Conservation (phyloP, 2,888 invertebrate genomes). For the Ditula angustiorana region DNA sequence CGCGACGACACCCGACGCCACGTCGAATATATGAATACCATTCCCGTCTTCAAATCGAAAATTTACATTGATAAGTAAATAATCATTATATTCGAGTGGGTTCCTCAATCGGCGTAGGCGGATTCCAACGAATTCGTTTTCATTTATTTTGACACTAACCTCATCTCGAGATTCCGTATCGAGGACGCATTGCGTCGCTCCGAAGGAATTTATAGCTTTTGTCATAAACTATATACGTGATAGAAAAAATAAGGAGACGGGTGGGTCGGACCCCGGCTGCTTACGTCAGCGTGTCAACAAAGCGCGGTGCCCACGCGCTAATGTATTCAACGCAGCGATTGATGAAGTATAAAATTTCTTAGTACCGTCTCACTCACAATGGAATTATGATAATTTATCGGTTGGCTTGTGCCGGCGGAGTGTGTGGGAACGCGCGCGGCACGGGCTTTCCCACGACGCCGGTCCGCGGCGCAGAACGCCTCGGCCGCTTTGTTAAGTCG, state of each 20-base stretch:
- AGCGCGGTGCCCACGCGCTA: slow-evolving; percentile 81
- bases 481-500: slow-evolving; percentile 49
- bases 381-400: slow-evolving; percentile 86
- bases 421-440: slow-evolving; percentile 86
- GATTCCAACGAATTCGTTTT: slow-evolving; percentile 43
- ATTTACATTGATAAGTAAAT: slow-evolving; percentile 37
- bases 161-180: slow-evolving; percentile 48
- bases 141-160: slow-evolving; percentile 55
- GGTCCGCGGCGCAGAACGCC: slow-evolving; percentile 65
- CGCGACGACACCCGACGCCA: slow-evolving; percentile 25
- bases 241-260: slow-evolving; percentile 63
- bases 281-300: slow-evolving; percentile 71
- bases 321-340: slow-evolving; percentile 84
- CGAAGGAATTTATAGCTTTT: slow-evolving; percentile 60
- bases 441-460: slow-evolving; percentile 84
- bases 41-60: slow-evolving; percentile 21
- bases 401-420: slow-evolving; percentile 85
- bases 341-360: slow-evolving; percentile 86
- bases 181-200: slow-evolving; percentile 53
- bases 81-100: slow-evolving; percentile 31
- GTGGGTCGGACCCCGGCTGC: slow-evolving; percentile 52
- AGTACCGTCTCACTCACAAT: slow-evolving; percentile 86
- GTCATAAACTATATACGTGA: slow-evolving; percentile 67
- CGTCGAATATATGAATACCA: slow-evolving; percentile 15
- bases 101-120: slow-evolving; percentile 44